Percentiles rank a stretch among this genome's conserved stretches.
Evolutionary conservation across 2,888 invertebrate species (phyloP).

Genomic region (Sminthurides aquaticus): DNA sequence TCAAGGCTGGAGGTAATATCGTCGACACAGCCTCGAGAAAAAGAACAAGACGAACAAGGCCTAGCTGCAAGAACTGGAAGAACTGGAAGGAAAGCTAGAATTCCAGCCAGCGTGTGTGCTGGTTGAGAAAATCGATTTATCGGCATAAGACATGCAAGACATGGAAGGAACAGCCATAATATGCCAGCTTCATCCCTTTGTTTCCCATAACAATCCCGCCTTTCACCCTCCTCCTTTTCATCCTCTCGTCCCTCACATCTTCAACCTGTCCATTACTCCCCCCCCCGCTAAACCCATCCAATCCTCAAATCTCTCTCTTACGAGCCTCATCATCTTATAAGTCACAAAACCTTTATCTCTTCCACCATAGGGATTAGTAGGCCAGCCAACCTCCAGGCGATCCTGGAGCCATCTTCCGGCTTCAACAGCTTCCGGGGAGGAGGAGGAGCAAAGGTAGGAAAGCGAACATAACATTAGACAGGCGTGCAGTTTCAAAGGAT

Average conservation of each 20-base stretch:
- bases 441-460: no score
- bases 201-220: conserved; percentile 24
- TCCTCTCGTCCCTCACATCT: conserved; percentile 21
- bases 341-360: background rate
- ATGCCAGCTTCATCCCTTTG: conserved; percentile 25
- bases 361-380: no score
- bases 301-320: background rate
- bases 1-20: no score
- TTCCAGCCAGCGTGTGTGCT: conserved; percentile 4
- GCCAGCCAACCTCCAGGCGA: no score
- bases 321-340: background rate
- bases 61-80: no score
- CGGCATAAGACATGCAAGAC: no score
- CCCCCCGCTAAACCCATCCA: background rate
- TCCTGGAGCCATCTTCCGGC: no score
- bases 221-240: conserved; percentile 19
- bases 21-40: no score
- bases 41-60: no score
- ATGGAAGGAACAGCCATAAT: conserved; percentile 22
- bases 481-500: no score
- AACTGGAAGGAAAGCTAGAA: no score
- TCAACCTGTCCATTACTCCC: conserved; percentile 17
- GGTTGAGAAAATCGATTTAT: conserved; percentile 23
- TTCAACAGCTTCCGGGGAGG: no score
- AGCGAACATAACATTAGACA: background rate